These are phyloP conservation scores for Thymallus thymallus DNA, from an alignment of 2,113 vertebrate species.

Conservation along the genomic window DNA sequence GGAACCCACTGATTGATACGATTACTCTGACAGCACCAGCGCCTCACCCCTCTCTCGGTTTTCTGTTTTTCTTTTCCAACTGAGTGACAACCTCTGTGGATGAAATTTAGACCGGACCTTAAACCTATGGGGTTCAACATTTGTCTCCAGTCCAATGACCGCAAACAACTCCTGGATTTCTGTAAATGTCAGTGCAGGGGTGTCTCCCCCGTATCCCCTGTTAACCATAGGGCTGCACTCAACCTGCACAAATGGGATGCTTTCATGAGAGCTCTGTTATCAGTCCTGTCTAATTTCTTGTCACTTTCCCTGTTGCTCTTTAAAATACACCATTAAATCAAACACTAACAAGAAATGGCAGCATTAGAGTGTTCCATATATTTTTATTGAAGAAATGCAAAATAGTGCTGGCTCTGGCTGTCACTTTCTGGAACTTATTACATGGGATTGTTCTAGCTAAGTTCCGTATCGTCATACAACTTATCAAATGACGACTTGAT, in stretches of 20 bases:
- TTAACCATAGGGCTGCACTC: conserved; percentile 61
- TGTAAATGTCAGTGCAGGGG: conserved; percentile 72
- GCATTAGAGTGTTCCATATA: no score
- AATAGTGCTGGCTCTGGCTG: no score
- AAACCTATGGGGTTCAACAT: conserved; percentile 60
- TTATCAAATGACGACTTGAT: no score
- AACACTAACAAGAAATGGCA: background rate
- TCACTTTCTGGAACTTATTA: no score
- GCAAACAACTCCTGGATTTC: conserved; percentile 70
- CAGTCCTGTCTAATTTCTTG: conserved; percentile 40
- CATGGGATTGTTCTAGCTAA: no score
- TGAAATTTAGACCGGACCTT: conserved; percentile 68
- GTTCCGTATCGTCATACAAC: no score
- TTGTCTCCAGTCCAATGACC: conserved; percentile 74
- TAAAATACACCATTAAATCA: background rate
- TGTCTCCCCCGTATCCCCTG: conserved; percentile 55
- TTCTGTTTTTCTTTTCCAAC: conserved; percentile 71
- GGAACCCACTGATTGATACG: background rate
- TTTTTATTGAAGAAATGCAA: no score
- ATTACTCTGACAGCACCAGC: conserved; percentile 7
- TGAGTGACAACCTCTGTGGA: conserved; percentile 66
- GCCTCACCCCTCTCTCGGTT: conserved; percentile 57
- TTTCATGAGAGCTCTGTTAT: conserved; percentile 54
- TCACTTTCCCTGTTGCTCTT: background rate
- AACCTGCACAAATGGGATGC: conserved; percentile 66